Base-by-base conservation (phyloP, 2,888 invertebrate species). In the Torymus tubicola region DNA sequence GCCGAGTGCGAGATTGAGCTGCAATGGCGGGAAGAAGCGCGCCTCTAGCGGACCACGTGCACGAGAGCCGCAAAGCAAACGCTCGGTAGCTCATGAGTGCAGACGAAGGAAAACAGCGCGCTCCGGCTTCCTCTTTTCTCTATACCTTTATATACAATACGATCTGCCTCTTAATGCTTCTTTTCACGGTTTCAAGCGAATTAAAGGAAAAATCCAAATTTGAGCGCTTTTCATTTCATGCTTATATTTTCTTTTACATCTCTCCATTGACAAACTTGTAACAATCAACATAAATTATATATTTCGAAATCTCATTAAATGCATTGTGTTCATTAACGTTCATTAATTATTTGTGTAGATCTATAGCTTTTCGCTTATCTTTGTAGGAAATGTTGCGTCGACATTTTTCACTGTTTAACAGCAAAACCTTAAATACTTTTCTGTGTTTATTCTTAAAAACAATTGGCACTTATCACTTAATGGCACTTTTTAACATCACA, bases 11-110 rank as follows among this genome's bases (percentile, higher is more conserved):
- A 31, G 31, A 3, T 31, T 5, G 31, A 31, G 31, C 85, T 82
- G 86, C 87, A 87, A 89, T 88, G 87, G 89, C 88, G 89, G 88
- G 89, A 89, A 88, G 84, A 76, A 80, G 85, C 84, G 81, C 81
- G 76, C 81, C 78, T 77, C 72, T 52, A 77, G 69, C 75, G 72
- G 53, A 64, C 81, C 82, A 83, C 80, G 78, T 82, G 78, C 84
- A 76, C 77, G 80, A 14, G 57, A 24, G 21, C 57, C 63, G 52
- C 67, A 63, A 69, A 0, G 52, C 67, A 63, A 69, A 0, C 68
- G 14, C 57, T 2, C n/a, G 18, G 21, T 67, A 18, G 21, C 21
- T n/a, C n/a, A n/a, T n/a, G 2, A 21, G 21, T 63, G 13, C 24
- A 14, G 63, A 24, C 21, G 31, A 31, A 31, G 31, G 31, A 3